Base-by-base conservation (phyloP, 2,797 vertebrate genomes). In the Melanotaenia boesemani region DNA sequence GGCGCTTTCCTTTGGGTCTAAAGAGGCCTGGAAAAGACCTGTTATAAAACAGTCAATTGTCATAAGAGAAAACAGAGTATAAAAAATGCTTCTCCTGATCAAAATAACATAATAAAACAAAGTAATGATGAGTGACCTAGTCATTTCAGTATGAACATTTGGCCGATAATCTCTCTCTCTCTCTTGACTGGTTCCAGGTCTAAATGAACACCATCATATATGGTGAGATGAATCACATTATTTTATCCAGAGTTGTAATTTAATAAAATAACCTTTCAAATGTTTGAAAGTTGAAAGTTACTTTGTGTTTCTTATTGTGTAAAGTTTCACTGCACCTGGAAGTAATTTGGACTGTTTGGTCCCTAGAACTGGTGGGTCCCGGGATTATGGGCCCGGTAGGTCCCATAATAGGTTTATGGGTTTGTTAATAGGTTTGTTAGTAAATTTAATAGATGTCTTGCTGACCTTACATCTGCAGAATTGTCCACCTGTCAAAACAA, bases 131-230 rank as follows among this genome's bases (percentile, higher is more conserved):
- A 57, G 55, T 0, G 18, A 57, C 56, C 30, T 58, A 32, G 30
- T 57, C 56, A 57, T 57, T 57, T 57, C 56, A 16, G 30, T 57
- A 28, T 20, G 15, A 15, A n/a, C 5, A 57, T 18, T 32, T 57
- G 56, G 28, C 32, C 0, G 4, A 18, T 24, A 1, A 26, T 28
- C 1, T 28, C 59, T 39, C 12, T 13, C 34, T 60, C n/a, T 39
- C 22, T 62, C 60, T 24, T 32, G 60, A 62, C 60, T 61, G 34
- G 22, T 61, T 39, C 15, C 59, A 28, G 22, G 13, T 62, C 60
- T 62, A 16, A 22, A 41, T 62, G 5, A 48, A 48, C 5, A 20
- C 16, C 46, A 46, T 13, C 13, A 46, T 46, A 48, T 48, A 34
- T 48, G 8, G 46, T 18, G 20, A 48, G 46, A 48, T 37, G 4